Conservation (phyloP, 1,140 invertebrate genomes). For the Drosophila rufa region DNA sequence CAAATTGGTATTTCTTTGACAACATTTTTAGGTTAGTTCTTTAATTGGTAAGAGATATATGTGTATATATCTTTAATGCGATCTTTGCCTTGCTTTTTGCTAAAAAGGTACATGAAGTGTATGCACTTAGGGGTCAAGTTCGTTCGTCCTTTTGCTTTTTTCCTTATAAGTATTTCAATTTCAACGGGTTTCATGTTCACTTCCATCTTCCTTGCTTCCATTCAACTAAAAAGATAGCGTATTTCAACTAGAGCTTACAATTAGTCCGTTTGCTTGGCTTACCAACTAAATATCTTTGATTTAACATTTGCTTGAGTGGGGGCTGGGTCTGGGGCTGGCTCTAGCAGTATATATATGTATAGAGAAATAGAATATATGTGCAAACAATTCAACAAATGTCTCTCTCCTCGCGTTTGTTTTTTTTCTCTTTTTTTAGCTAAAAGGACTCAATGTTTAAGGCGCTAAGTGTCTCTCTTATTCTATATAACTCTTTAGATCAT, state of each 20-base stretch:
- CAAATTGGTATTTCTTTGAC: slow-evolving; percentile 49
- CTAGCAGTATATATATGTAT: slow-evolving; percentile 23
- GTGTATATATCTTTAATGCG: slow-evolving; percentile 29
- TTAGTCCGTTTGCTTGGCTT: slow-evolving; percentile 35
- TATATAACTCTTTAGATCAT: slow-evolving; percentile 31
- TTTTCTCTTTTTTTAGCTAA: slow-evolving; percentile 49
- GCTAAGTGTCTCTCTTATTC: slow-evolving; percentile 60
- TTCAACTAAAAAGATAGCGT: slow-evolving; percentile 56
- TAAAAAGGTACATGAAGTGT: slow-evolving; percentile 84
- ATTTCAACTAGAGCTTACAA: slow-evolving; percentile 48
- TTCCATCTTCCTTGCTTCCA: slow-evolving; percentile 13
- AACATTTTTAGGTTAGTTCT: slow-evolving; percentile 32
- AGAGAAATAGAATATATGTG: slow-evolving; percentile 46
- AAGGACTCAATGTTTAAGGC: slow-evolving; percentile 76
- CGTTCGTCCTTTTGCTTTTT: slow-evolving; percentile 11
- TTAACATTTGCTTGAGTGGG: slow-evolving; percentile 77
- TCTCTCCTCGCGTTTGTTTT: slow-evolving; percentile 8
- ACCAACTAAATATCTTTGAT: slow-evolving; percentile 75
- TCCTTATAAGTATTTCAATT: slow-evolving; percentile 35
- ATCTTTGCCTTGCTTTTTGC: slow-evolving; percentile 51
- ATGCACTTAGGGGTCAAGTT: slow-evolving; percentile 67
- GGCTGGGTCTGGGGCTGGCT: slow-evolving; percentile 5
- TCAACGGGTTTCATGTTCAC: slow-evolving; percentile 7
- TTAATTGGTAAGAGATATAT: slow-evolving; percentile 23
- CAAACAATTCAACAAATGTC: slow-evolving; percentile 69